Evolutionary conservation across 2,888 invertebrate species (phyloP).

Genomic region (Dastarcus helophoroides): DNA sequence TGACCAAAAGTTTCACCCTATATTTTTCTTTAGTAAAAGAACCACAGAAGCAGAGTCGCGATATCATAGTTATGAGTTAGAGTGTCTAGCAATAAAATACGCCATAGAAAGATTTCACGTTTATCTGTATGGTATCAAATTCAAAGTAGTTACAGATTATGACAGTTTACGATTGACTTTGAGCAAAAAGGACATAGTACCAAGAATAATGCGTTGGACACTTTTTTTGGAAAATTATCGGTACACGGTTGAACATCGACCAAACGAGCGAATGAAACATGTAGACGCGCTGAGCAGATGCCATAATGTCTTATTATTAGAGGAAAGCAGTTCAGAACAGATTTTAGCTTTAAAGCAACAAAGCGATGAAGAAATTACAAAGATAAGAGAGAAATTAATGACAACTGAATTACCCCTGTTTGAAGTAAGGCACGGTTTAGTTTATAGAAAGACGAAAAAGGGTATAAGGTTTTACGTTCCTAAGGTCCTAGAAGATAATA

Average conservation of each 20-base stretch:
- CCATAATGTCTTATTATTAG: conserved; percentile 16
- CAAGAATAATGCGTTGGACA: conserved; percentile 23
- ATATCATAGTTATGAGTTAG: conserved; percentile 28
- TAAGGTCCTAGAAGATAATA: conserved; percentile 12
- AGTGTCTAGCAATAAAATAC: conserved; percentile 21
- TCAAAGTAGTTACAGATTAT: conserved; percentile 24
- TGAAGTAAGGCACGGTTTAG: conserved; percentile 17
- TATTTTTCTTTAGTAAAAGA: conserved; percentile 26
- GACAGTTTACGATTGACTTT: conserved; percentile 20
- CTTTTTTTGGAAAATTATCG: conserved; percentile 17
- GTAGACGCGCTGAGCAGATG: conserved; percentile 23
- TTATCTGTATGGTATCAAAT: conserved; percentile 21
- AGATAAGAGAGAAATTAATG: conserved; percentile 15
- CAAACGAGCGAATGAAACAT: conserved; percentile 19
- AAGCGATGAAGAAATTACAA: conserved; percentile 15
- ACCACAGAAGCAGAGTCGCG: conserved; percentile 21
- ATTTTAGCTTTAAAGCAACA: conserved; percentile 15
- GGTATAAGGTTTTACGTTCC: conserved; percentile 17
- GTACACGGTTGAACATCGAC: conserved; percentile 16
- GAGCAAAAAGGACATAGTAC: conserved; percentile 22
- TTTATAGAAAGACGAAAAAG: conserved; percentile 15
- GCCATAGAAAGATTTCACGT: conserved; percentile 20
- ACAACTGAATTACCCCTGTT: conserved; percentile 10
- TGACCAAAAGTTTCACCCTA: conserved; percentile 21
- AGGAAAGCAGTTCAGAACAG: conserved; percentile 18